Percentiles rank a stretch among this genome's conserved stretches.
Evolutionary conservation across 1,140 invertebrate species (phyloP).

Genomic region (Anoplolepis gracilipes): DNA sequence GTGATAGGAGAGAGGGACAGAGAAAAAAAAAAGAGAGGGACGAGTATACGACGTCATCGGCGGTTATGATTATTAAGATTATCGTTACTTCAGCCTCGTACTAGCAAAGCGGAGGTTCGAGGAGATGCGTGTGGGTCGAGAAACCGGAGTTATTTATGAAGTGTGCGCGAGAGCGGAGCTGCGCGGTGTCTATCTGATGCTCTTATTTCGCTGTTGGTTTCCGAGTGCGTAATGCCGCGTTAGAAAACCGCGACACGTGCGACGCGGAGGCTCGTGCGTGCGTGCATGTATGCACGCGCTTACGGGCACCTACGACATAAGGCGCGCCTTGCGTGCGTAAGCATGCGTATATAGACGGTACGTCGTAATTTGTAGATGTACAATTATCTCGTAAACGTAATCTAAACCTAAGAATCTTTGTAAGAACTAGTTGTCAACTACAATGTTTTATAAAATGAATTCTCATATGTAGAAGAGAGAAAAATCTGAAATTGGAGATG

Average conservation of each 20-base stretch:
- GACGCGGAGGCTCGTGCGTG: slow-evolving; percentile 29
- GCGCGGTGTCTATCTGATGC: slow-evolving; percentile 74
- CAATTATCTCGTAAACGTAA: background rate
- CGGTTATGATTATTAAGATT: slow-evolving; percentile 69
- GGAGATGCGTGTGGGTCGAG: slow-evolving; percentile 58
- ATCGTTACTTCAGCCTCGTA: slow-evolving; percentile 58
- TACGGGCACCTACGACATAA: background rate
- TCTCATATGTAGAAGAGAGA: background rate
- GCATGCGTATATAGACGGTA: slow-evolving; percentile 6
- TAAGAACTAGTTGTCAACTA: background rate
- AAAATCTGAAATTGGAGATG: background rate
- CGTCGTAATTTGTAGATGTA: slow-evolving; percentile 3
- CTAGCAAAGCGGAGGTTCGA: background rate
- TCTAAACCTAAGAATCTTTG: background rate
- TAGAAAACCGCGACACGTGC: slow-evolving; percentile 78
- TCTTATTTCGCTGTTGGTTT: slow-evolving; percentile 79
- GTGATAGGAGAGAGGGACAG: background rate
- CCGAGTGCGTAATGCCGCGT: slow-evolving; percentile 67
- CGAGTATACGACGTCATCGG: slow-evolving; percentile 41
- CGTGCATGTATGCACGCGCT: background rate
- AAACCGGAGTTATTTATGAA: slow-evolving; percentile 76
- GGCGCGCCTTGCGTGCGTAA: slow-evolving; percentile 44
- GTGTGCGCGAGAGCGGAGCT: slow-evolving; percentile 60
- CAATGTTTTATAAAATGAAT: background rate
- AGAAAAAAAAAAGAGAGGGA: slow-evolving; percentile 4